Evolutionary conservation across 2,888 invertebrate genomes (phyloP).

Genomic region (Cosmia trapezina): DNA sequence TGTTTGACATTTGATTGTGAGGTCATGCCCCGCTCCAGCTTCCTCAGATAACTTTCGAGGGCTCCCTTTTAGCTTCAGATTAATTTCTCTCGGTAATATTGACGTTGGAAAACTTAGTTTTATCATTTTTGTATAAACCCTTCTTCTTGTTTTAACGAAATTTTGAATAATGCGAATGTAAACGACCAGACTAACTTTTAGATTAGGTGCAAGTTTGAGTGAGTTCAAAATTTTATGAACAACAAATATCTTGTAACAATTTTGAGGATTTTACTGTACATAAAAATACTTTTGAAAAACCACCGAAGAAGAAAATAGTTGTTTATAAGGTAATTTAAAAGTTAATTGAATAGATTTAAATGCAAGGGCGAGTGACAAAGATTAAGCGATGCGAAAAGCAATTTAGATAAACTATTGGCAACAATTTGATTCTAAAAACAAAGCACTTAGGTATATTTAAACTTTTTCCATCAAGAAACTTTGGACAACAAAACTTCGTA

Average conservation of each 20-base stretch:
- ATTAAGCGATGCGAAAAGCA: conserved; percentile 48
- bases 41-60: conserved; percentile 79
- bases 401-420: conserved; percentile 57
- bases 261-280: background rate
- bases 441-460: conserved; percentile 58
- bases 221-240: conserved; percentile 19
- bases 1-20: conserved; percentile 88
- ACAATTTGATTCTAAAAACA: conserved; percentile 61
- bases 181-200: conserved; percentile 26
- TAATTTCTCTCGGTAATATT: conserved; percentile 77
- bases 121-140: conserved; percentile 65
- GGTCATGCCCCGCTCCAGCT: conserved; percentile 79
- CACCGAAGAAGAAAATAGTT: background rate
- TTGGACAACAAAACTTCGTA: conserved; percentile 66
- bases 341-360: conserved; percentile 31
- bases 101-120: conserved; percentile 67
- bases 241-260: conserved; percentile 6
- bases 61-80: conserved; percentile 76
- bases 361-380: conserved; percentile 45
- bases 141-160: conserved; percentile 49
- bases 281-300: background rate
- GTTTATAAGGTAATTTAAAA: conserved; percentile 7
- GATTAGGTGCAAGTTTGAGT: conserved; percentile 31
- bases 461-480: conserved; percentile 66
- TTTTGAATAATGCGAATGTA: conserved; percentile 58